Evolutionary conservation across 2,888 invertebrate genomes (phyloP).

Genomic region (Fragum fragum): DNA sequence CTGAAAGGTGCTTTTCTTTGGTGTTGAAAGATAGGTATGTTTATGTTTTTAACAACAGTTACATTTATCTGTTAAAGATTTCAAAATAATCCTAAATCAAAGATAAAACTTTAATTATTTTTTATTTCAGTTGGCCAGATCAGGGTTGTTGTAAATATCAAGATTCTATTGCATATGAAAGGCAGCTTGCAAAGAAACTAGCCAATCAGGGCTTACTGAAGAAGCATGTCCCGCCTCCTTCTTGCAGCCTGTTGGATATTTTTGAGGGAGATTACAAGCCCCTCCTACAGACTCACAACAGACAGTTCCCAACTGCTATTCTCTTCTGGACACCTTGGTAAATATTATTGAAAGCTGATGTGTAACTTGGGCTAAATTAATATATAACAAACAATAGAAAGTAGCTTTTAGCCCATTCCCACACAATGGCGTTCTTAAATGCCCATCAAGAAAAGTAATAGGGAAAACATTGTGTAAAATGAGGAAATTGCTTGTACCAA

Average conservation of each 20-base stretch:
- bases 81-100: no score
- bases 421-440: no score
- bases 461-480: no score
- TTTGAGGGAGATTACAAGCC: conserved; percentile 85
- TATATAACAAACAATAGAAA: no score
- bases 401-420: no score
- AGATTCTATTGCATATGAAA: conserved; percentile 81
- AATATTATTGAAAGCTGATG: conserved; percentile 31
- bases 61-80: no score
- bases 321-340: conserved; percentile 87
- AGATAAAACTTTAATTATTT: no score
- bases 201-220: conserved; percentile 85
- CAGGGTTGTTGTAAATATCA: conserved; percentile 84
- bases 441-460: no score
- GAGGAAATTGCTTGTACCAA: no score
- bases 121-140: conserved; percentile 80
- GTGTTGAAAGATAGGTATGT: no score
- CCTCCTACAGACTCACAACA: conserved; percentile 79
- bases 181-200: conserved; percentile 82
- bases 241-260: conserved; percentile 83
- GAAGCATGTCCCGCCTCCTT: conserved; percentile 83
- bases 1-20: no score
- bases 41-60: no score
- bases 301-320: conserved; percentile 82
- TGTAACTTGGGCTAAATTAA: not conserved